Evolutionary conservation across 2,888 invertebrate species (phyloP), one percentile per base, ranked within the genome.

Genomic region (Eurytoma californica): DNA sequence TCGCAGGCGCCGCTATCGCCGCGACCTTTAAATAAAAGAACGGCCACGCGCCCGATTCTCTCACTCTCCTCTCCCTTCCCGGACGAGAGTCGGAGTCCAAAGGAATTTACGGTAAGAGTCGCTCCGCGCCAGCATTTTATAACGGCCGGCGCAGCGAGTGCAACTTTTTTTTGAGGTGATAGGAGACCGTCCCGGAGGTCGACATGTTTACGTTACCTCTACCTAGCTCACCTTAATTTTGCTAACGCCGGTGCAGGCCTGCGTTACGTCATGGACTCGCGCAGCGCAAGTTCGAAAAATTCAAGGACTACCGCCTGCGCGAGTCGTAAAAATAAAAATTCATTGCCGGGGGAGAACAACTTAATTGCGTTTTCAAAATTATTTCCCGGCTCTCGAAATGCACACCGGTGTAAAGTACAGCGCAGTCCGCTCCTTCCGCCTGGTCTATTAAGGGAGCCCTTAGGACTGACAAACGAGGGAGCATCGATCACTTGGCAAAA

Each of bases 11-110:
- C 58, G 70, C 81, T 82, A 83, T 83, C 81, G 63, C 68, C 73
- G 55, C 72, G 69, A 74, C 74, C 77, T 79, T 80, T 77, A 75
- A 75, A 80, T 72, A 24, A 80, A 80, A 79, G 58, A 73, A 81
- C 80, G 77, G 24, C 77, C 79, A 80, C 79, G 79, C 63, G 74
- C 68, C 81, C 63, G 39, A 55, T 73, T 63, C 60, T 55, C 57
- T 49, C 68, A 20, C 47, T 60, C 28, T 39, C 39, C 57, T 28
- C 60, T 51, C 16, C 39, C 28, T 28, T 28, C 24, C 20, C 58
- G 4, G 12, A 16, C 51, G 18, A 16, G 30, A 65, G 39, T 24
- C 39, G 28, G 60, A 51, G 16, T 13, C 5, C 14, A 65, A 58
- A 28, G 72, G 77, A 76, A 70, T 79, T 74, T 79, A 79, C 53